These are phyloP conservation scores for Dipodomys stephensi DNA, from an alignment of 2,113 vertebrate species.

Conservation along the genomic window DNA sequence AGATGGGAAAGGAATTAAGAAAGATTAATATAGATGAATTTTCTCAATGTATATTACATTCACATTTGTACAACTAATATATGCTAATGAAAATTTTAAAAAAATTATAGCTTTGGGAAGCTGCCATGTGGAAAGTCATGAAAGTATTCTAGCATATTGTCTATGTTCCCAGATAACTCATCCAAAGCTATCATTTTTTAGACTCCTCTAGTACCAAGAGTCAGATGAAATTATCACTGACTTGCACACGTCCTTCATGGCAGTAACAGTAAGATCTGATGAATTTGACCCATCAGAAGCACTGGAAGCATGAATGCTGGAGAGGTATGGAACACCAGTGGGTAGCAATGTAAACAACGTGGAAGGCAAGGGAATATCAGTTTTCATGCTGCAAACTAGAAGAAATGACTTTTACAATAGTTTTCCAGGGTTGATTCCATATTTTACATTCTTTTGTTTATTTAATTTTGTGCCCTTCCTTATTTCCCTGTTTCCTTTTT, in stretches of 20 bases:
- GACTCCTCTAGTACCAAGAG: background rate
- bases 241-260: background rate
- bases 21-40: too few relatives aligned
- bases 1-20: too few relatives aligned
- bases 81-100: too few relatives aligned
- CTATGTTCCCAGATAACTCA: background rate
- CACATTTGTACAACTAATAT: too few relatives aligned
- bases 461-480: background rate
- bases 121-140: background rate
- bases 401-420: background rate
- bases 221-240: background rate
- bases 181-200: background rate
- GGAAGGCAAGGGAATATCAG: rapidly evolving
- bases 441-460: background rate
- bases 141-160: background rate
- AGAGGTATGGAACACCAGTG: rapidly evolving
- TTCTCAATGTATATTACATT: too few relatives aligned
- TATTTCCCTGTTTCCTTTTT: too few relatives aligned
- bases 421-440: background rate
- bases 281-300: background rate
- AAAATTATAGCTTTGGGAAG: background rate
- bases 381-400: background rate
- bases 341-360: background rate
- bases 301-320: background rate
- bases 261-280: background rate